Evolutionary conservation across 2,888 invertebrate species (phyloP), one percentile per base, ranked within the genome.

Genomic region (Pachydiplax longipennis): DNA sequence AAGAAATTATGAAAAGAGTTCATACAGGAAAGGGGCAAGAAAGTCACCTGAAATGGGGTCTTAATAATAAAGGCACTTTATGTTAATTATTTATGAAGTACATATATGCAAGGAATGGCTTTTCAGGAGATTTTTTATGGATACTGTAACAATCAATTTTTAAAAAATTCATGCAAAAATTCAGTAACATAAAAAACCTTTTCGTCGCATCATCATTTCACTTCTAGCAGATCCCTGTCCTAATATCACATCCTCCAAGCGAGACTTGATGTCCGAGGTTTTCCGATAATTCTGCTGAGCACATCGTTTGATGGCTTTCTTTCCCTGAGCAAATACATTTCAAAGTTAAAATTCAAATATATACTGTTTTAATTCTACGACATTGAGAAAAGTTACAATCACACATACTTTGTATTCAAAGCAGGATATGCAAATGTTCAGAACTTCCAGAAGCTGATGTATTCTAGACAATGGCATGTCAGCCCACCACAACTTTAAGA

Each of bases 181-280:
- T 37, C 22, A n/a, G 31, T 12, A 90, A 80, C 65, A 93, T 22
- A 92, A 91, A 91, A 94, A 94, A 95, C 97, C 97, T 94, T 97
- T 98, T 12, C 98, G 95, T 4, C 98, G 95, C 94, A 97, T 96
- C 93, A 98, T 98, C 95, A 99, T 96, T 94, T 99, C 99, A 92
- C 97, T 97, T 22, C 99, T 95, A 1, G 99, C 99, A 25, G 98
- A 98, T 0, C 98, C 97, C 91, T 98, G 97, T 0, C 99, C 99
- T 90, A 99, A 94, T 91, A 99, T 99, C 83, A 98, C 98, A 93
- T 99, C 99, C 93, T 99, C 99, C 90, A 99, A 94, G 92, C 97
- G 96, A 0, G 98, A 97, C 93, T 98, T 97, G 93, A 98, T 97
- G 93, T 98, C 98, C 12, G 96, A 96, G 0, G 97, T 96, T 92